Evolutionary conservation across 2,113 vertebrate genomes (phyloP), one percentile per base, ranked within the genome.

Genomic region (Rhagologus leucostigma): DNA sequence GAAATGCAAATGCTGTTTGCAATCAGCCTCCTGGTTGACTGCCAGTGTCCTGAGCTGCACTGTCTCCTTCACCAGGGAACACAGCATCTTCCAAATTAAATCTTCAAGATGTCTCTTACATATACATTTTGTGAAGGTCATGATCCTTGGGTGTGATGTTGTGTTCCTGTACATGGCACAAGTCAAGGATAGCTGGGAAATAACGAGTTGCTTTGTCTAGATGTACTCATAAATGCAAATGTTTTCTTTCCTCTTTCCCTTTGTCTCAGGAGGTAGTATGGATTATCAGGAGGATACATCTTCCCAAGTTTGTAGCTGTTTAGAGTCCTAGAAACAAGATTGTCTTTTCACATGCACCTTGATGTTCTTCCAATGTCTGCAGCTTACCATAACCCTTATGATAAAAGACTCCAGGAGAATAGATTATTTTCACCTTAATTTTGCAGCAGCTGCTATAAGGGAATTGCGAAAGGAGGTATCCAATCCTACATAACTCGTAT

Each of bases 101-200:
- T 23, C 26, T 39, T 73, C 7, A 41, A 22, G 55, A 30, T 41
- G 56, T 46, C 1, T 3, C 32, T 87, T 59, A 29, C 27, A 20
- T 0, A 1, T 2, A 4, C 0, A 1, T 78, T 74, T 89, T 49
- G 29, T 44, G 50, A 84, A 57, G 39, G 35, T 68, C 26, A 6
- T 17, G 50, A 23, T 78, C 44, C 4, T 56, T 3, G 6, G 22
- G 46, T 49, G 19, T 41, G 67, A 39, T 59, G 32, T 11, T 5
- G 9, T 20, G n/a, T 70, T 87, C 50, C 32, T 44, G 9, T 59
- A 50, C 29, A 4, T 7, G 23, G 39, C 35, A 52, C 7, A 22
- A 29, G 35, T 30, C 39, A 46, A 33, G 30, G 13, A 50, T 17
- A 76, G 52, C 42, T 67, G 50, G 39, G 22, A 83, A 65, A 24